Conservation (phyloP, 2,888 invertebrate genomes). For the Caenorhabditis sinica region DNA sequence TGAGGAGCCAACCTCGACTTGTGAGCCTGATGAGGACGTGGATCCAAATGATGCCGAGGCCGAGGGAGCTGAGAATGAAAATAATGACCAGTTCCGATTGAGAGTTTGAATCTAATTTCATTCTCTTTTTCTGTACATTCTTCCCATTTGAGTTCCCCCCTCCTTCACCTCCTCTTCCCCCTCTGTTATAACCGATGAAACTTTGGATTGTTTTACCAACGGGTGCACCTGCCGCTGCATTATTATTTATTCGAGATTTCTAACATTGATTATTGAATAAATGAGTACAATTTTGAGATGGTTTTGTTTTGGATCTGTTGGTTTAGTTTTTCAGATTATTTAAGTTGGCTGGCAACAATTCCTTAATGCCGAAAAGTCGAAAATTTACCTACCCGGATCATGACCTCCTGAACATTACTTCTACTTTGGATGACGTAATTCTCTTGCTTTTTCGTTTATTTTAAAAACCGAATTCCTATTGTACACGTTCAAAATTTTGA, state of each 20-base stretch:
- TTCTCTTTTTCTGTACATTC: constrained; percentile 44
- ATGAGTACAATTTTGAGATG: constrained; percentile 26
- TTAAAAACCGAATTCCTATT: too few relatives aligned
- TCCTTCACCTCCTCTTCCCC: constrained; percentile 4
- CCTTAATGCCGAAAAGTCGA: too few relatives aligned
- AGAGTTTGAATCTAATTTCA: constrained; percentile 19
- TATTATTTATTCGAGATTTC: constrained; percentile 57
- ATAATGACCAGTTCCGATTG: constrained; percentile 47
- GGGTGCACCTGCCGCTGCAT: constrained; percentile 59
- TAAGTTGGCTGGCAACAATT: too few relatives aligned
- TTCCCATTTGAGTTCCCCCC: not conserved
- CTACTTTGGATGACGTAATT: too few relatives aligned
- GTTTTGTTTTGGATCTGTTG: too few relatives aligned
- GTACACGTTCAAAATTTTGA: too few relatives aligned
- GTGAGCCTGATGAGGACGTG: constrained; percentile 44
- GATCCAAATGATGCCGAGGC: constrained; percentile 45
- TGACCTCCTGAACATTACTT: too few relatives aligned
- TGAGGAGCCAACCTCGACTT: constrained; percentile 47
- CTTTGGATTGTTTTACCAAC: constrained; percentile 60
- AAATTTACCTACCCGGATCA: too few relatives aligned
- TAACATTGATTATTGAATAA: constrained; percentile 23
- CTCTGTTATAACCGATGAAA: constrained; percentile 51
- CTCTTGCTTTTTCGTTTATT: too few relatives aligned
- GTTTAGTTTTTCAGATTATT: too few relatives aligned
- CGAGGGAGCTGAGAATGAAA: constrained; percentile 49